These are phyloP conservation scores for Neotragus moschatus DNA, from an alignment of 2,113 vertebrate species.

Conservation along the genomic window DNA sequence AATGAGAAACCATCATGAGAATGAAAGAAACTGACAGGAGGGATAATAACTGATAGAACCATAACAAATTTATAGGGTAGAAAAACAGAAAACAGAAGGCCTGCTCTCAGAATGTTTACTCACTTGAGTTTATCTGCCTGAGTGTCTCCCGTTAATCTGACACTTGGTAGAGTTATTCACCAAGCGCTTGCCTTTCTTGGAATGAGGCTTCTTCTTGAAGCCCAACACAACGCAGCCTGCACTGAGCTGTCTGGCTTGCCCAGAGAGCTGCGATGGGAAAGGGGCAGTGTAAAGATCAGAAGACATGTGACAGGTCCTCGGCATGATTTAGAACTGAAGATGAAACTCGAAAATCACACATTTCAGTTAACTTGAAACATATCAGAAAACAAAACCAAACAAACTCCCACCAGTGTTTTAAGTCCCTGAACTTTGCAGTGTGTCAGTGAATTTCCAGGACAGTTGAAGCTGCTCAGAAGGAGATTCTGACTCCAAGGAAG, in stretches of 20 bases:
- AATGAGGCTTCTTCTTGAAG: neutral
- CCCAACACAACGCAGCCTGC: neutral
- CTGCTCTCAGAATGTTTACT: neutral
- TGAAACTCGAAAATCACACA: neutral
- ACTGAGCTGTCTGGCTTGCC: neutral
- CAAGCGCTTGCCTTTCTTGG: neutral
- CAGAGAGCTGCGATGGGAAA: neutral
- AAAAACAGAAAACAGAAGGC: neutral
- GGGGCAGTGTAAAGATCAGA: neutral
- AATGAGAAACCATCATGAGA: slow-evolving; percentile 48
- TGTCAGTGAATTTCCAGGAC: neutral
- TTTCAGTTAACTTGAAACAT: neutral
- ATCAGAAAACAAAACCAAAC: neutral
- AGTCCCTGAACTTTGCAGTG: neutral
- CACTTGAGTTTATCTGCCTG: neutral
- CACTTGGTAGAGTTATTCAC: neutral
- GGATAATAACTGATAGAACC: neutral
- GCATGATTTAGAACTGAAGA: slow-evolving; percentile 6
- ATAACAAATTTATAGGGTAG: neutral
- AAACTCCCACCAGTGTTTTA: neutral
- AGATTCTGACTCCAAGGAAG: neutral
- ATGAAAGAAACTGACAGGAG: slow-evolving; percentile 43
- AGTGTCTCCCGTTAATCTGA: neutral
- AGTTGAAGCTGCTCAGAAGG: neutral
- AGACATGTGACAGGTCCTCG: neutral